Conservation (phyloP, 2,113 vertebrate genomes). For the Parus major region DNA sequence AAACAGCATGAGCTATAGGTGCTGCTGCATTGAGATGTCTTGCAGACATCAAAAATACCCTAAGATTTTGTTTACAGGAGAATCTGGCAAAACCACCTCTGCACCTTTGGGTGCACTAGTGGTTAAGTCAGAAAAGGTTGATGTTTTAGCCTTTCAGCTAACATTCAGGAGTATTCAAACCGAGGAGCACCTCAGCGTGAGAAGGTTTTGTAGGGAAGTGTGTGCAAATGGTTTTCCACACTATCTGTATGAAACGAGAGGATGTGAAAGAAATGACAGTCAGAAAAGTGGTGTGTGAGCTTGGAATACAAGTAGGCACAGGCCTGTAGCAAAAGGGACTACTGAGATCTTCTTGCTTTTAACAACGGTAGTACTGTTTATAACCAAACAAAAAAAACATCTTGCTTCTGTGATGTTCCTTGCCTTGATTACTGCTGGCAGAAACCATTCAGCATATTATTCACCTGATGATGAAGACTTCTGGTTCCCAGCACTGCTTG, state of each 20-base stretch:
- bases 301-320: not conserved
- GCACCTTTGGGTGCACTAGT: not conserved
- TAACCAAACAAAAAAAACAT: not conserved
- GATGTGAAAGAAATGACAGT: not conserved
- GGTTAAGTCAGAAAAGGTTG: not conserved
- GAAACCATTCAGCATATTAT: not conserved
- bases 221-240: not conserved
- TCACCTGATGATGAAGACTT: not conserved
- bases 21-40: not conserved
- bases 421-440: not conserved
- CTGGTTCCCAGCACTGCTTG: not conserved
- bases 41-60: not conserved
- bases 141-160: not conserved
- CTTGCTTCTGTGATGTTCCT: not conserved
- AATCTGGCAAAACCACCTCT: not conserved
- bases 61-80: not conserved
- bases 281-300: not conserved
- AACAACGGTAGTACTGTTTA: not conserved
- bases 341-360: not conserved
- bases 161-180: not conserved
- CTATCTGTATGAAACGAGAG: rapidly evolving
- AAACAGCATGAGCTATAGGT: not conserved
- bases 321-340: not conserved
- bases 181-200: not conserved
- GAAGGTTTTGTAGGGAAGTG: not conserved